Evolutionary conservation across 2,113 vertebrate species (phyloP), one percentile per base, ranked within the genome.

Genomic region (Chitala chitala): DNA sequence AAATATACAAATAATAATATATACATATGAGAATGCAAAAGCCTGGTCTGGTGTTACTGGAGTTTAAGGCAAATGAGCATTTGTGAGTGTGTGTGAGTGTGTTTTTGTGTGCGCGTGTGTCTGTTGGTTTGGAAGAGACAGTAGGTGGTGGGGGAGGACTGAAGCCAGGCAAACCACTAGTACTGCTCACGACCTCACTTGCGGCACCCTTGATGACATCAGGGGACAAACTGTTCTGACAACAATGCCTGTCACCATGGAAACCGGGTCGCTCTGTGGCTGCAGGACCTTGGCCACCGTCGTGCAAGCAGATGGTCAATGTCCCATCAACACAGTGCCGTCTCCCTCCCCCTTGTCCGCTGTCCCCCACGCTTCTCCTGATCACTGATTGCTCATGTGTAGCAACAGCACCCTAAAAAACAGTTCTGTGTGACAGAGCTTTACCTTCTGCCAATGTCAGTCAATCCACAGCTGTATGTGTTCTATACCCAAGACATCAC

Each of bases 151-250:
- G 4, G 5, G 38, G 64, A 3, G 10, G 55, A 12, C 8, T 1
- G 2, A 7, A 8, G 36, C 36, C 15, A 53, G 54, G 12, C 53
- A 61, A 78, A 56, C 74, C 46, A 65, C 63, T 75, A 70, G 65
- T 76, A 72, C 82, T 79, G 74, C 78, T 79, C 46, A 73, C 33
- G 72, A 76, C 81, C 82, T 56, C 24, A 72, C 79, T 46, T 76
- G 68, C 77, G 80, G 86, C 75, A 74, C 42, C 73, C 48, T 78
- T 54, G 53, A 82, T 89, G 85, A 89, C 87, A 86, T 88, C 85
- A 86, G 76, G 82, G 86, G 79, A 87, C 85, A 89, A 87, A 83
- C 80, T 88, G 87, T 88, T 78, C 79, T 87, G 79, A 87, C 78
- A 88, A 87, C 84, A 87, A 81, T 82, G 78, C 74, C 75, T 3